A percentile compares a stretch with the other conserved stretches of the same genome.
Conservation (phyloP, 1,140 invertebrate species). For the Pentalonia nigronervosa region DNA sequence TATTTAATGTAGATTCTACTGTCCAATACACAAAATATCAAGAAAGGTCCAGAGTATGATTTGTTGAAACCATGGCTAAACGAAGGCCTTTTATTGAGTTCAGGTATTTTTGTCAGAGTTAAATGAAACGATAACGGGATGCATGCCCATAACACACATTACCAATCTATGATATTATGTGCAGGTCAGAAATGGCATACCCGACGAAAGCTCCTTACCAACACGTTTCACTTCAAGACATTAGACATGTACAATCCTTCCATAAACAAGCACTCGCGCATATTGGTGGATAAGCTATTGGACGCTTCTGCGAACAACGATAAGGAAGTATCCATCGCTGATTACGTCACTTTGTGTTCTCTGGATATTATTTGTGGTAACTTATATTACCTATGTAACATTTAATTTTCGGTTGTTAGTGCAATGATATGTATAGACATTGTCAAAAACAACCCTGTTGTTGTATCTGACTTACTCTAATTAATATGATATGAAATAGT, state of each 20-base stretch:
- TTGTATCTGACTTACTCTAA: too few relatives aligned
- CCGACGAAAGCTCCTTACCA: conserved; percentile 72
- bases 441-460: too few relatives aligned
- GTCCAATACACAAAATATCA: conserved; percentile 54
- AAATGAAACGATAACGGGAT: too few relatives aligned
- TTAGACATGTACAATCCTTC: conserved; percentile 72
- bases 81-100: conserved; percentile 57
- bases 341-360: conserved; percentile 78
- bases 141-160: not conserved
- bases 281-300: conserved; percentile 72
- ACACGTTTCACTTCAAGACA: conserved; percentile 75
- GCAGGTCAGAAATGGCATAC: conserved; percentile 68
- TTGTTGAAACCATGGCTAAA: conserved; percentile 53
- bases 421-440: too few relatives aligned
- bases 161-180: not conserved
- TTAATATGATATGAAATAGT: too few relatives aligned
- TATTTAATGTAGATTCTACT: conserved; percentile 43
- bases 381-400: not conserved
- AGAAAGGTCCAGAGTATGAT: conserved; percentile 56
- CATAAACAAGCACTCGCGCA: conserved; percentile 68
- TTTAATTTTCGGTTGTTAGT: not conserved
- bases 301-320: not conserved
- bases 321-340: conserved; percentile 73
- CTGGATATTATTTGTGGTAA: conserved; percentile 86
- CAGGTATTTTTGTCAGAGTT: conserved; percentile 32